Conservation (phyloP, 1,140 invertebrate species). For the Papilio glaucus region DNA sequence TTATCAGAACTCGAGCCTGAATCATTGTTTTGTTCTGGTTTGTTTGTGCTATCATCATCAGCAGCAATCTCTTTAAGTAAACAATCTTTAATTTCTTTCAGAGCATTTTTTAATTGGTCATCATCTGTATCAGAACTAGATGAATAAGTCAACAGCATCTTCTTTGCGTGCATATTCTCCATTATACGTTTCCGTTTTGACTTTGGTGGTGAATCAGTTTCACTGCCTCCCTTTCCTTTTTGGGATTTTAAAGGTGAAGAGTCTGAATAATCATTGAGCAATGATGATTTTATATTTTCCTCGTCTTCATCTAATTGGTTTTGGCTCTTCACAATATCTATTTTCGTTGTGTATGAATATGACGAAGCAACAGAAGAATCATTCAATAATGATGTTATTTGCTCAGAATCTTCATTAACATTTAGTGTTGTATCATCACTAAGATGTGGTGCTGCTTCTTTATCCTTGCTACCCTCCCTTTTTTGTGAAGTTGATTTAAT, state of each 20-base stretch:
- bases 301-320: conserved; percentile 30
- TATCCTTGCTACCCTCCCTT: neutral
- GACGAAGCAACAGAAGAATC: conserved; percentile 42
- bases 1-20: conserved; percentile 34
- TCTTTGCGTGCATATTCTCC: conserved; percentile 70
- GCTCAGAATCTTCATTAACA: too few species aligned
- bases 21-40: conserved; percentile 28
- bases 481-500: conserved; percentile 3
- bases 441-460: neutral
- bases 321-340: neutral
- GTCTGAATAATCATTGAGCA: conserved; percentile 55
- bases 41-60: conserved; percentile 47
- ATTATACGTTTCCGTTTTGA: conserved; percentile 64
- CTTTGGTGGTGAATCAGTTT: conserved; percentile 45
- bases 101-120: conserved; percentile 56
- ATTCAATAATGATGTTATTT: conserved; percentile 45
- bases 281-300: conserved; percentile 42
- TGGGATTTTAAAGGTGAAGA: conserved; percentile 40
- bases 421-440: conserved; percentile 23
- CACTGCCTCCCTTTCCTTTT: conserved; percentile 45
- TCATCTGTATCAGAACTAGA: conserved; percentile 74
- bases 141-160: conserved; percentile 66
- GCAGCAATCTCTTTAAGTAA: conserved; percentile 50
- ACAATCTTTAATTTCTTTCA: conserved; percentile 60
- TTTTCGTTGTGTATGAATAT: neutral